Percentiles rank a stretch among this genome's conserved stretches.
Evolutionary conservation across 2,797 vertebrate genomes (phyloP).

Genomic region (Gephyroberyx darwinii): DNA sequence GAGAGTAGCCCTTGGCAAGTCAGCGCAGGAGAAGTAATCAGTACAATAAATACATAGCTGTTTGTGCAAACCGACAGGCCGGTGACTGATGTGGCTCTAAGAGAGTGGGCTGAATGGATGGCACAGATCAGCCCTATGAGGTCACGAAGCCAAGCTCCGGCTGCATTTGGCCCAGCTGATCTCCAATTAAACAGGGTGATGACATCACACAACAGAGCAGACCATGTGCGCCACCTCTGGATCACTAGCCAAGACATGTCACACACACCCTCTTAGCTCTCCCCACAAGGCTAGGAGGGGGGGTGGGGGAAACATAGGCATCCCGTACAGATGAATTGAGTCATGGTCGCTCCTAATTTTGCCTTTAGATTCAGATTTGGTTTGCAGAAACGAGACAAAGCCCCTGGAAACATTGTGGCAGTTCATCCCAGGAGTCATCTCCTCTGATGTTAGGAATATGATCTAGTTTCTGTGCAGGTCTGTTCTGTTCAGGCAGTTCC

Average conservation of each 20-base stretch:
- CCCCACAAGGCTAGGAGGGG: conserved; percentile 33
- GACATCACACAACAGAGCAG: conserved; percentile 70
- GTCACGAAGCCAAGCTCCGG: conserved; percentile 70
- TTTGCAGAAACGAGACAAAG: conserved; percentile 51
- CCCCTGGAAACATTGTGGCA: conserved; percentile 55
- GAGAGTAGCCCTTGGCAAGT: conserved; percentile 30
- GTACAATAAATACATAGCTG: conserved; percentile 65
- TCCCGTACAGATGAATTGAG: conserved; percentile 44
- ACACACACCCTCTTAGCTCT: conserved; percentile 62
- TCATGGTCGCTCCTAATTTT: conserved; percentile 65
- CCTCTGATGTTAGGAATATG: conserved; percentile 62
- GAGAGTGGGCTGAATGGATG: conserved; percentile 70
- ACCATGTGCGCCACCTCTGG: conserved; percentile 61
- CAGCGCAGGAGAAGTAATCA: conserved; percentile 47
- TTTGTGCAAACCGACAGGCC: conserved; percentile 68
- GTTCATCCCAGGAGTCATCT: conserved; percentile 57
- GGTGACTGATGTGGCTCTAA: conserved; percentile 73
- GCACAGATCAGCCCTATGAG: conserved; percentile 67
- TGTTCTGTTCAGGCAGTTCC: conserved; percentile 49
- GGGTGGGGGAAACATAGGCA: conserved; percentile 21
- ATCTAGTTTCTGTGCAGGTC: conserved; percentile 67
- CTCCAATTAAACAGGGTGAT: conserved; percentile 74
- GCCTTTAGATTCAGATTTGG: conserved; percentile 64
- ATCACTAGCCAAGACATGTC: conserved; percentile 69
- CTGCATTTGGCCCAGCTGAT: conserved; percentile 72